phyloP scores from a whole-genome alignment of 2,113 vertebrate species.

The Corythornis cristatus region DNA sequence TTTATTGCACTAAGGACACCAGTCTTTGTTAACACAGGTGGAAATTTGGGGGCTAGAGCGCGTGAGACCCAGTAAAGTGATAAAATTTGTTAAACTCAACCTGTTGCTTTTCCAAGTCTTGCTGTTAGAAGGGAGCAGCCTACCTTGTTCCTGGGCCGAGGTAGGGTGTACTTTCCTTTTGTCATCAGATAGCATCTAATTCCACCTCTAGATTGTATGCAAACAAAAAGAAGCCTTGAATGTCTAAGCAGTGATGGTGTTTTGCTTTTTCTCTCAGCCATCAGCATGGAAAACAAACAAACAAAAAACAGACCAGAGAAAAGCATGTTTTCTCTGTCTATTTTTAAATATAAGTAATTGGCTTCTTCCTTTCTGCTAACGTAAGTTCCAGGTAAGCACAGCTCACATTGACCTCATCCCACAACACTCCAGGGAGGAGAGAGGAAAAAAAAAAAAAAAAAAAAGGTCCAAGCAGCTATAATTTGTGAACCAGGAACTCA shows the following conservation, averaged over 20 bases:
- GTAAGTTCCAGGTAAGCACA: conserved; percentile 44
- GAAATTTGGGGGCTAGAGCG: background rate
- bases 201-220: conserved; percentile 59
- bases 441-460: background rate
- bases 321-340: conserved; percentile 59
- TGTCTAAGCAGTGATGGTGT: conserved; percentile 69
- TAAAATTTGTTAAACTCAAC: background rate
- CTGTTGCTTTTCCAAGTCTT: background rate
- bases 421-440: conserved; percentile 7
- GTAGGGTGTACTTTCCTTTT: background rate
- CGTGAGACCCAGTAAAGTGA: background rate
- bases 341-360: conserved; percentile 76
- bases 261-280: conserved; percentile 75
- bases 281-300: conserved; percentile 33
- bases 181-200: conserved; percentile 30
- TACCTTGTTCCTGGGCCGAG: background rate
- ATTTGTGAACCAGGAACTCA: background rate
- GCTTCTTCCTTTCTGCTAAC: conserved; percentile 57
- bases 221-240: conserved; percentile 73
- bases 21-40: background rate
- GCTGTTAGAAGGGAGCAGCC: background rate
- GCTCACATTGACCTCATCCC: conserved; percentile 48
- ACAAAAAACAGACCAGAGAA: background rate
- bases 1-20: background rate
- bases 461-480: background rate